Conservation (phyloP, 2,113 vertebrate species). For the Oceanodroma tethys region DNA sequence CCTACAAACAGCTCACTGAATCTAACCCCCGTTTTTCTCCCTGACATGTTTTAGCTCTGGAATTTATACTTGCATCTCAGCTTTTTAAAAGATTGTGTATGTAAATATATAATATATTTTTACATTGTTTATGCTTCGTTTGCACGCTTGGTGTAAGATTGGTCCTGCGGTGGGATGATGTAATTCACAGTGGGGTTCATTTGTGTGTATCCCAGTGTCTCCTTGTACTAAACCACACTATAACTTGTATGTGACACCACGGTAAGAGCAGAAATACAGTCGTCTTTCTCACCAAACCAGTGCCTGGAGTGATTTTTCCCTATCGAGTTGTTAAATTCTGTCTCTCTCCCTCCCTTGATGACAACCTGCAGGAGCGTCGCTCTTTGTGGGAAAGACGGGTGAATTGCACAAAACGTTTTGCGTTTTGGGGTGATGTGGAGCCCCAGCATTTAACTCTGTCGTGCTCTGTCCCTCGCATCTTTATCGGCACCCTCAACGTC, state of each 20-base stretch:
- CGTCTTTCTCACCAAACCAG: background rate
- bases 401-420: background rate
- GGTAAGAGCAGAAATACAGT: background rate
- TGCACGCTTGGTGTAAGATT: background rate
- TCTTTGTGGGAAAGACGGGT: background rate
- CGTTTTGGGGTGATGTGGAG: background rate
- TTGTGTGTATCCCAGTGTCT: background rate
- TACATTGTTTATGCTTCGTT: background rate
- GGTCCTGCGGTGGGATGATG: background rate
- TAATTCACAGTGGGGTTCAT: background rate
- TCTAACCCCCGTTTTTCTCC: background rate
- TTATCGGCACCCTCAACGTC: background rate
- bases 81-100: background rate
- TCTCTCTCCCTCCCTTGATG: background rate
- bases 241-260: background rate
- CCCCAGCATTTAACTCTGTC: background rate
- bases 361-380: background rate
- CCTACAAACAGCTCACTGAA: background rate
- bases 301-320: background rate
- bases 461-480: background rate
- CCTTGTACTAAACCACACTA: background rate
- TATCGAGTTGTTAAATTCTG: fast-evolving
- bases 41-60: background rate
- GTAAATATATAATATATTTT: slow-evolving; percentile 16
- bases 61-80: background rate